Conservation (phyloP, 2,113 vertebrate species). For the Todiramphus chloris region DNA sequence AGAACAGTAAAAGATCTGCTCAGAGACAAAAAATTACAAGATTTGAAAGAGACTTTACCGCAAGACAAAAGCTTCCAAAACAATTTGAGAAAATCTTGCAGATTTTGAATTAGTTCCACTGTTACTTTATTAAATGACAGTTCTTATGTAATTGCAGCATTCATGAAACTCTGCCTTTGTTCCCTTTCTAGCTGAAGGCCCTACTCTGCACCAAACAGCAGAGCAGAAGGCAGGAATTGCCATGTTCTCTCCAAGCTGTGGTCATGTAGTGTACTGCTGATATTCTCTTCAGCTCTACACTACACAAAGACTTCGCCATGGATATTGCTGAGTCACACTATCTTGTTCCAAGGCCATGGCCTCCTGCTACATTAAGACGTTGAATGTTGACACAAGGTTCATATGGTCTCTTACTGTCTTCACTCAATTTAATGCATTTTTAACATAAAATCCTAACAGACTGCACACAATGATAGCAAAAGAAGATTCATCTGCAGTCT, state of each 20-base stretch:
- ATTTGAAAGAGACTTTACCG: background rate
- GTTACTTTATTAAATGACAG: background rate
- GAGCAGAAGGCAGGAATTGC: background rate
- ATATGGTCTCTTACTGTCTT: background rate
- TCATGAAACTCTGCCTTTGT: background rate
- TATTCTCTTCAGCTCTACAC: background rate
- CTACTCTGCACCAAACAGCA: background rate
- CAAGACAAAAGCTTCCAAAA: background rate
- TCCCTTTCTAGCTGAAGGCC: background rate
- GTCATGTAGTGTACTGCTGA: background rate
- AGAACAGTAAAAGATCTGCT: background rate
- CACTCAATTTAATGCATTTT: background rate
- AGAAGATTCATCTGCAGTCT: background rate
- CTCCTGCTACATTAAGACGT: background rate
- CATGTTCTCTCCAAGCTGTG: background rate
- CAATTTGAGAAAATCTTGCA: background rate
- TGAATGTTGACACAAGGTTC: background rate
- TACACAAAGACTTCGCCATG: background rate
- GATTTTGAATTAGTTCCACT: background rate
- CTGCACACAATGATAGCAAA: background rate
- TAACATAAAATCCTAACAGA: background rate
- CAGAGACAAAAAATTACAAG: background rate
- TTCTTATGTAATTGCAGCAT: background rate
- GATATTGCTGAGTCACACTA: rapidly evolving
- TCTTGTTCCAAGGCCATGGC: rapidly evolving